A percentile compares a stretch with the other conserved stretches of the same genome.
Evolutionary conservation across 2,113 vertebrate genomes (phyloP).

Genomic region (Anhinga rufa): DNA sequence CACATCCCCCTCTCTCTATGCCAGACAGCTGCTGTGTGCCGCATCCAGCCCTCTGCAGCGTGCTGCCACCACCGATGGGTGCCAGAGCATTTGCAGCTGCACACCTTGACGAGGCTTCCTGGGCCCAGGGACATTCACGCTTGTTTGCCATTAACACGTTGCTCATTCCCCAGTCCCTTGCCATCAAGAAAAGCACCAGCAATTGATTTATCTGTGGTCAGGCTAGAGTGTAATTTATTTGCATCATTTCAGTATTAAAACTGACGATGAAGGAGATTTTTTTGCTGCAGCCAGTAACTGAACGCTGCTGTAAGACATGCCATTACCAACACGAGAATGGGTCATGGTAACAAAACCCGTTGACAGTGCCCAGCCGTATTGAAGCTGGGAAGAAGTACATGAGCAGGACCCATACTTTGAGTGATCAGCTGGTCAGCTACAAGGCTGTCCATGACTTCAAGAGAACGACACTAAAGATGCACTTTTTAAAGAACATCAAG

Average conservation of each 20-base stretch:
- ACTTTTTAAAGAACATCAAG: background rate
- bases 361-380: background rate
- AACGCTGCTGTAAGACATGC: background rate
- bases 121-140: background rate
- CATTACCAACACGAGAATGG: background rate
- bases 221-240: background rate
- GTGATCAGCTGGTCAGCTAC: background rate
- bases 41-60: background rate
- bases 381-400: background rate
- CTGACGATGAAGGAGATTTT: background rate
- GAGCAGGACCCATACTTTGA: background rate
- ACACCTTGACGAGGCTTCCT: accelerated
- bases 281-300: background rate
- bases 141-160: background rate
- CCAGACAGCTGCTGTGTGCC: background rate
- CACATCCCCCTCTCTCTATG: background rate
- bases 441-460: background rate
- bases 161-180: background rate
- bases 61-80: background rate
- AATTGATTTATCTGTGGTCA: background rate
- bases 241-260: background rate
- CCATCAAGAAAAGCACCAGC: background rate
- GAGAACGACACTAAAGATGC: background rate
- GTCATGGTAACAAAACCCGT: background rate
- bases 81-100: background rate